phyloP scores from a whole-genome alignment of 2,888 invertebrate species.

The Apamea anceps region DNA sequence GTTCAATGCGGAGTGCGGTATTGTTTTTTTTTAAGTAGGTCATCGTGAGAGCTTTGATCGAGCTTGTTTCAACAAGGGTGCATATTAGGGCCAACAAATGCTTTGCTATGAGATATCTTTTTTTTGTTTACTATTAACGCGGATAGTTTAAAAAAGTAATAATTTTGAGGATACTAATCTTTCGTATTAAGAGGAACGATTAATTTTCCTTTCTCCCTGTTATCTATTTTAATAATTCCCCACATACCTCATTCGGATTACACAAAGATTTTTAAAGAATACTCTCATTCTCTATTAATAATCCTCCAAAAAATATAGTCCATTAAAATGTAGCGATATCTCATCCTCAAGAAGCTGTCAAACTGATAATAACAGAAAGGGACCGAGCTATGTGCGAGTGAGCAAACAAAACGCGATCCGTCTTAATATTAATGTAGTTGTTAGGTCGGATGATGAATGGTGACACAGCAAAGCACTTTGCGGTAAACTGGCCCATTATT shows the following conservation, averaged over 20 bases:
- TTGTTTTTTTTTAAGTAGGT: slow-evolving; percentile 57
- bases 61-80: slow-evolving; percentile 53
- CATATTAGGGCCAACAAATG: slow-evolving; percentile 51
- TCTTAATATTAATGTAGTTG: slow-evolving; percentile 86
- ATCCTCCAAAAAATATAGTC: slow-evolving; percentile 66
- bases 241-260: slow-evolving; percentile 52
- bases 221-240: slow-evolving; percentile 41
- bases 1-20: slow-evolving; percentile 21
- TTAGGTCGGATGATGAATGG: slow-evolving; percentile 85
- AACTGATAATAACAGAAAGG: slow-evolving; percentile 78
- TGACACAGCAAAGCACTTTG: slow-evolving; percentile 89
- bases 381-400: slow-evolving; percentile 71
- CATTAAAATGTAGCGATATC: slow-evolving; percentile 70
- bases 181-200: slow-evolving; percentile 36
- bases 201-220: slow-evolving; percentile 23
- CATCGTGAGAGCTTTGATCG: slow-evolving; percentile 45
- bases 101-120: slow-evolving; percentile 9
- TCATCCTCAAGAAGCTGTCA: slow-evolving; percentile 76
- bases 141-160: neutral
- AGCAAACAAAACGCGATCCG: slow-evolving; percentile 78
- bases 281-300: slow-evolving; percentile 62
- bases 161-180: slow-evolving; percentile 3
- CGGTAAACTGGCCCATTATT: slow-evolving; percentile 84
- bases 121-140: slow-evolving; percentile 5
- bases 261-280: slow-evolving; percentile 48